phyloP scores from a whole-genome alignment of 2,888 invertebrate genomes.

The Drosophila imparisetae region DNA sequence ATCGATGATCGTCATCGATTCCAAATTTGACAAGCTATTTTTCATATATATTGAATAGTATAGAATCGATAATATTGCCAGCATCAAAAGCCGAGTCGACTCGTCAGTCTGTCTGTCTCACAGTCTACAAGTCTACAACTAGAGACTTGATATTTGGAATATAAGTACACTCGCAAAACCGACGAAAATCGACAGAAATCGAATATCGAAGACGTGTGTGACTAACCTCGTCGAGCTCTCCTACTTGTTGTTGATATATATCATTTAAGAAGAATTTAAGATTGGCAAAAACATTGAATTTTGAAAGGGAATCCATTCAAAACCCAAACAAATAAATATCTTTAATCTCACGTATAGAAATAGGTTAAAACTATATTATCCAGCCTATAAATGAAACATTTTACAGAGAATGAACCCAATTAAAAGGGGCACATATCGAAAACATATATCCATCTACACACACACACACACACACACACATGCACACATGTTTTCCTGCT shows the following conservation, averaged over 20 bases:
- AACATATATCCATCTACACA: background rate
- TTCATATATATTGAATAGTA: background rate
- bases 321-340: no score
- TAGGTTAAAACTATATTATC: background rate
- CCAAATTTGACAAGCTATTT: background rate
- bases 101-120: background rate
- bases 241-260: no score
- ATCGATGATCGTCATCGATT: constrained; percentile 1
- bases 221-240: background rate
- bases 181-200: background rate
- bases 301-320: no score
- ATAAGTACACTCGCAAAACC: background rate
- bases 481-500: background rate
- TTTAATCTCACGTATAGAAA: background rate
- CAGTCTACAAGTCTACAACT: background rate
- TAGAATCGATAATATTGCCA: background rate
- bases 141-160: background rate
- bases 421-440: background rate
- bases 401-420: background rate
- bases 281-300: no score
- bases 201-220: background rate
- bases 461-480: background rate
- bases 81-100: background rate
- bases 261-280: no score
- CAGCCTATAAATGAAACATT: background rate